Conservation (phyloP, 2,888 invertebrate species). For the Thera obeliscata region DNA sequence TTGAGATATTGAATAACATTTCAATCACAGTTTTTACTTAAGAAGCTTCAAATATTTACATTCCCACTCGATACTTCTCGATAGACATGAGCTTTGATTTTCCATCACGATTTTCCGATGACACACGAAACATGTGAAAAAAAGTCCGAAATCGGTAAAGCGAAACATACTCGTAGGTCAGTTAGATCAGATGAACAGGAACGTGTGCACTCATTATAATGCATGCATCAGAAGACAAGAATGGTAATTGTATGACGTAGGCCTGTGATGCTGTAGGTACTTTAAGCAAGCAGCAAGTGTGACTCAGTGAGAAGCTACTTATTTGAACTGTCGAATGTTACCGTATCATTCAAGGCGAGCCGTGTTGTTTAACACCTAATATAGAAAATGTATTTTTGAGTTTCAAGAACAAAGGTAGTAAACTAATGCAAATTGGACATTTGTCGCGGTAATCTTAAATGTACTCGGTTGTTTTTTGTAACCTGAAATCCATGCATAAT, state of each 20-base stretch:
- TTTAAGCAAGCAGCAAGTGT: not conserved
- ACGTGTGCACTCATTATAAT: slow-evolving; percentile 10
- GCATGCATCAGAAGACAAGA: slow-evolving; percentile 2
- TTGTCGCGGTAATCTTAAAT: slow-evolving; percentile 11
- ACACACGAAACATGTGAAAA: slow-evolving; percentile 12
- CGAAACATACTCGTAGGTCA: slow-evolving; percentile 13
- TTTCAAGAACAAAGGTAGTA: slow-evolving; percentile 10
- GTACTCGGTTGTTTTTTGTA: not conserved
- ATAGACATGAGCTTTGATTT: not conserved
- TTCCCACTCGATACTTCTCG: not conserved
- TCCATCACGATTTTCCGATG: slow-evolving; percentile 15
- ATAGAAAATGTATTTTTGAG: slow-evolving; percentile 2
- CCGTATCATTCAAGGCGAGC: slow-evolving; percentile 23
- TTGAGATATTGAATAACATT: not conserved
- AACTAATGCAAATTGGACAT: slow-evolving; percentile 20
- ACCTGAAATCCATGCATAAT: slow-evolving; percentile 2
- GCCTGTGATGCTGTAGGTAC: slow-evolving; percentile 1
- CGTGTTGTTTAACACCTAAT: slow-evolving; percentile 14
- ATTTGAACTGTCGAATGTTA: slow-evolving; percentile 21
- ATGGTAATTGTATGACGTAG: slow-evolving; percentile 20
- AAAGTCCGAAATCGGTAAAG: not conserved
- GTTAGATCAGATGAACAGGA: slow-evolving; percentile 12
- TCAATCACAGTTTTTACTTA: not conserved
- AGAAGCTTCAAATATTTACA: not conserved
- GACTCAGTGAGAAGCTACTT: slow-evolving; percentile 26